phyloP scores from a whole-genome alignment of 2,797 vertebrate species.

The Steatocranus sp. region DNA sequence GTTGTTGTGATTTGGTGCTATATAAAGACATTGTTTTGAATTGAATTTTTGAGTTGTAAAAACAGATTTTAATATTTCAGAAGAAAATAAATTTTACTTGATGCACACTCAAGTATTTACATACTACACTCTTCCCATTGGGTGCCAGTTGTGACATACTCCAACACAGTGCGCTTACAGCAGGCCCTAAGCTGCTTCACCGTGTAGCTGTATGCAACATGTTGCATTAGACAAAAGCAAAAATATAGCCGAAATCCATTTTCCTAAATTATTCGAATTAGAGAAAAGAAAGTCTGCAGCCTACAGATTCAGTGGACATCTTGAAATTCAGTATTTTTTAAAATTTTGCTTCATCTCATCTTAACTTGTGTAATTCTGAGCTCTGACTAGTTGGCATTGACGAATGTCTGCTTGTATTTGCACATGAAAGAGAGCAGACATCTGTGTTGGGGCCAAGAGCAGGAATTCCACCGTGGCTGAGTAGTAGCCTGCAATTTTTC shows the following conservation, averaged over 20 bases:
- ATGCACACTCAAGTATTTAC: background rate
- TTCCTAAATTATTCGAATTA: background rate
- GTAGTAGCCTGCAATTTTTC: background rate
- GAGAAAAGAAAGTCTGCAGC: background rate
- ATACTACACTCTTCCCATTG: background rate
- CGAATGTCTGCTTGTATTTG: background rate
- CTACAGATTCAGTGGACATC: background rate
- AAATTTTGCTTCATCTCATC: background rate
- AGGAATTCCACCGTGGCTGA: background rate
- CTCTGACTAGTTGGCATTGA: background rate
- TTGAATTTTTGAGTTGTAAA: background rate
- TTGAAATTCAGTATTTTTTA: rapidly evolving
- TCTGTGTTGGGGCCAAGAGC: background rate
- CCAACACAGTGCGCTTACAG: conserved; percentile 1
- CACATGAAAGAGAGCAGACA: conserved; percentile 22
- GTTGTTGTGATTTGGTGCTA: background rate
- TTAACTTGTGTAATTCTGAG: background rate
- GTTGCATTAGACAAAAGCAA: background rate
- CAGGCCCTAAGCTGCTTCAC: background rate
- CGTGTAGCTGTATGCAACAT: background rate
- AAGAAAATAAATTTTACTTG: background rate
- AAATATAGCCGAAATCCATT: rapidly evolving
- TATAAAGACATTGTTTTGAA: background rate
- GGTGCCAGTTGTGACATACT: background rate
- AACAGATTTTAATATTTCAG: background rate